Evolutionary conservation across 2,113 vertebrate species (phyloP), one percentile per base, ranked within the genome.

Genomic region (Hydrochoerus hydrochaeris): DNA sequence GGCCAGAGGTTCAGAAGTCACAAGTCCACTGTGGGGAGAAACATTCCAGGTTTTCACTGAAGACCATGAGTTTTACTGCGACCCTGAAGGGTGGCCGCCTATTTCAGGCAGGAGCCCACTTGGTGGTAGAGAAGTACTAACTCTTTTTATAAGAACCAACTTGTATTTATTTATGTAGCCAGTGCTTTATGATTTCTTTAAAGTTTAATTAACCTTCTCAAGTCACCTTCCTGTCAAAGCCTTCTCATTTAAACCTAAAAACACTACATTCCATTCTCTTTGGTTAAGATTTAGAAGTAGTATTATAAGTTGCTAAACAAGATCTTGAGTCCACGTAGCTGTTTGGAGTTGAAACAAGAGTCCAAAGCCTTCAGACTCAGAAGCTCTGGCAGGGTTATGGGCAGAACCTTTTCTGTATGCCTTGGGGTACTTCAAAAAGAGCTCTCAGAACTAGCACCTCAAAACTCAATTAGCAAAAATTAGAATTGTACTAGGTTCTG

Each of bases 1-100:
- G 26, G 65, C 88, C 85, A 38, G 57, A 65, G 83, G 91, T 95
- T 97, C 97, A 93, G 67, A 96, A 94, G 67, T 89, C 97, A 95
- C 77, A 44, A 28, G 46, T 16, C 75, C 32, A 4, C 57, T 0
- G 52, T 58, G 41, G 54, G 26, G 41, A 35, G 83, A n/a, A 82
- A 16, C 67, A 81, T 90, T 80, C 92, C 95, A 88, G 32, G 71
- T 92, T 96, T 75, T 95, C 77, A 2, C 54, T n/a, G 87, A 77
- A 93, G 97, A 92, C 65, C 63, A 65, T 57, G 57, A 81, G 86
- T 96, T 89, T 77, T 38, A 65, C 73, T 73, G 38, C 63, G 65
- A 89, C 90, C 58, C 95, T 52, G 62, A 44, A 80, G 52, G 73
- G 38, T 73, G 78, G 93, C 10, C 11, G 30, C 93, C 32, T 16